Conservation (phyloP, 2,113 vertebrate genomes). For the Bubo bubo region DNA sequence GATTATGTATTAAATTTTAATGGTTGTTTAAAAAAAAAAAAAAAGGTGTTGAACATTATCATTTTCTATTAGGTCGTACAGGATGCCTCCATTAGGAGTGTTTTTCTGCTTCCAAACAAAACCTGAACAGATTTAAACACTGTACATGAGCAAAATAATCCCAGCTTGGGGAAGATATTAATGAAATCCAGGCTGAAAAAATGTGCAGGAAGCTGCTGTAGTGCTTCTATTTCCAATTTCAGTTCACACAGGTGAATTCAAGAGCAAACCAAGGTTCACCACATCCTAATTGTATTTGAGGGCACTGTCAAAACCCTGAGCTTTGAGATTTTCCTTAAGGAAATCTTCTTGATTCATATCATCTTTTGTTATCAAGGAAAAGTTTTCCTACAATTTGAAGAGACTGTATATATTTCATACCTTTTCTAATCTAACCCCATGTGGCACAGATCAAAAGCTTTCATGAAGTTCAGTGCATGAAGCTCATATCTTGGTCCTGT, state of each 20-base stretch:
- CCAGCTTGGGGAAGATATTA: constrained; percentile 15
- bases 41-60: not conserved
- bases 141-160: constrained; percentile 20
- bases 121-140: not conserved
- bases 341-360: constrained; percentile 14
- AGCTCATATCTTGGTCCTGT: not conserved
- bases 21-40: not conserved
- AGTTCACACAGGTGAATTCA: constrained; percentile 34
- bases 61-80: not conserved
- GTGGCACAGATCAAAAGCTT: constrained; percentile 14
- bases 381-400: not conserved
- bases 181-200: constrained; percentile 50
- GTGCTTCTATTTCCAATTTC: constrained; percentile 9
- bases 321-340: constrained; percentile 24
- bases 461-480: not conserved
- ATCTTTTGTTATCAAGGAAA: not conserved
- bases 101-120: constrained; percentile 51
- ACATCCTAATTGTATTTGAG: constrained; percentile 14
- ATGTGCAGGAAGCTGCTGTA: constrained; percentile 1
- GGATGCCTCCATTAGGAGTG: not conserved
- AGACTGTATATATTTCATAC: not conserved
- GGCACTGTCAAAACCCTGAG: not conserved
- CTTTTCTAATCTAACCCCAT: not conserved
- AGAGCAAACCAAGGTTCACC: constrained; percentile 37
- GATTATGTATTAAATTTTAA: constrained; percentile 45